These are phyloP conservation scores for Acanthosepion esculentum DNA, from an alignment of 2,888 invertebrate genomes.

Conservation along the genomic window DNA sequence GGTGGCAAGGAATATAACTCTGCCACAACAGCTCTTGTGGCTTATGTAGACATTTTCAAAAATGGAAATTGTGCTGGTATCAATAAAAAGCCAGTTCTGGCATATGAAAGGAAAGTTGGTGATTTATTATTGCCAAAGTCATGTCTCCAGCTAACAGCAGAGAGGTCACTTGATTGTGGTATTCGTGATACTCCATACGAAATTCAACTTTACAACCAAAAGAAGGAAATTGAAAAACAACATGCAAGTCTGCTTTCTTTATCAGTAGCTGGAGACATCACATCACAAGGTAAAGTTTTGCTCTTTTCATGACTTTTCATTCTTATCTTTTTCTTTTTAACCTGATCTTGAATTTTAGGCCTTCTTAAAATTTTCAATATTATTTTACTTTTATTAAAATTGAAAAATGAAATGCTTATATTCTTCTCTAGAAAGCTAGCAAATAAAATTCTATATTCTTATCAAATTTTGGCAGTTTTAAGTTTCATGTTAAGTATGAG, in stretches of 20 bases:
- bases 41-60: not conserved
- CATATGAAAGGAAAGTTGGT: slow-evolving; percentile 33
- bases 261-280: not conserved
- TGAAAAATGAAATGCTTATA: no score
- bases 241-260: slow-evolving; percentile 2
- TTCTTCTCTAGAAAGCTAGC: no score
- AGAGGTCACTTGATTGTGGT: not conserved
- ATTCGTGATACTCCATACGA: not conserved
- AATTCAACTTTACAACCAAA: not conserved
- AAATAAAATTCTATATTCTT: no score
- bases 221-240: not conserved
- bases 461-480: no score
- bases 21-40: not conserved
- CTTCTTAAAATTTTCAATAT: not conserved
- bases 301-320: not conserved
- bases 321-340: not conserved
- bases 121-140: not conserved
- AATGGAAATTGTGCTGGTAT: not conserved
- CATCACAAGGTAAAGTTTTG: not conserved
- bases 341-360: not conserved
- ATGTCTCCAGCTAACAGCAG: not conserved
- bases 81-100: not conserved
- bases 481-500: no score
- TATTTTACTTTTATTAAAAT: no score
- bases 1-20: not conserved